Evolutionary conservation across 1,140 invertebrate species (phyloP), one percentile per base, ranked within the genome.

Genomic region (Akabosia matsudoensis): DNA sequence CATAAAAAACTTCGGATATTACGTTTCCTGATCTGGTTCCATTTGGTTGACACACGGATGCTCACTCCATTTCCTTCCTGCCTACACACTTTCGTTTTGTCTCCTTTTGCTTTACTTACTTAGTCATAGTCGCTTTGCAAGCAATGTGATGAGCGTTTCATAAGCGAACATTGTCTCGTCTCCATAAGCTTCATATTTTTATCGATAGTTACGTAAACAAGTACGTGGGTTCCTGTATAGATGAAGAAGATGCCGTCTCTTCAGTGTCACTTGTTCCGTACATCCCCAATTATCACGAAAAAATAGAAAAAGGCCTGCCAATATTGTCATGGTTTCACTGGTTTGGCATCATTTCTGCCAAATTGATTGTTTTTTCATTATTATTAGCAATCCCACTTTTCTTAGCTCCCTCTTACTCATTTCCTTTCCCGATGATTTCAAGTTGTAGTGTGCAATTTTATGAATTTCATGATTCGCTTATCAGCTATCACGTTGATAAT

Each of bases 221-320:
- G 18, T 45, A 45, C 7, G 18, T 10, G 37, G 7, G 37, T 45
- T n/a, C n/a, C 7, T 45, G 37, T 45, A 45, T 45, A 45, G 7
- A 45, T 45, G 7, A 45, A 10, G 37, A 45, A n/a, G n/a, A 45
- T 45, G 7, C 37, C 18, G 18, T 45, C 18, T 45, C 4, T 22
- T 24, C 54, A 22, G n/a, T 31, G 61, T 31, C 28, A 67, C 30
- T 22, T 67, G 26, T 28, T 67, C 61, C 61, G 61, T 4, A 67
- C 61, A 67, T 67, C 61, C 61, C 61, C 61, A 67, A 67, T 67
- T 67, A 67, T n/a, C 54, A 67, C 28, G 61, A 4, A 61, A 61
- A 45, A 56, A 56, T 22, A 56, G 4, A 67, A 30, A 67, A 30
- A 7, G 7, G 18, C 37, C 37, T 10, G 18, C 18, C 37, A 45